phyloP scores from a whole-genome alignment of 2,113 vertebrate genomes.

The human (Homo sapiens) region GRCh38 chr13:97737501-97738000 shows the following conservation, averaged over 20 bases:
- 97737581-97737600: neutral
- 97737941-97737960: neutral
- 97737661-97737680: neutral
- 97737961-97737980: neutral
- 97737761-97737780: neutral
- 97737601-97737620: neutral
- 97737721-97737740: neutral
- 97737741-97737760: neutral
- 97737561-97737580: neutral
- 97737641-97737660: neutral
- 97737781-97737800: neutral
- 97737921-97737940: neutral
- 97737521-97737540: neutral
- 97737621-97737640: neutral
- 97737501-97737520: neutral
- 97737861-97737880: constrained; percentile 24
- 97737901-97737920: neutral
- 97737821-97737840: constrained; percentile 11
- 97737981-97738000: neutral
- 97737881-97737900: neutral
- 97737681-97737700: neutral
- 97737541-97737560: neutral
- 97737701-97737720: neutral
- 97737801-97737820: constrained; percentile 22
- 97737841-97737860: neutral